Percentiles rank a stretch among this genome's conserved stretches.
These are phyloP conservation scores for Porites australiensis DNA, from an alignment of 64 coral and sea anemone species.

Conservation along the genomic window DNA sequence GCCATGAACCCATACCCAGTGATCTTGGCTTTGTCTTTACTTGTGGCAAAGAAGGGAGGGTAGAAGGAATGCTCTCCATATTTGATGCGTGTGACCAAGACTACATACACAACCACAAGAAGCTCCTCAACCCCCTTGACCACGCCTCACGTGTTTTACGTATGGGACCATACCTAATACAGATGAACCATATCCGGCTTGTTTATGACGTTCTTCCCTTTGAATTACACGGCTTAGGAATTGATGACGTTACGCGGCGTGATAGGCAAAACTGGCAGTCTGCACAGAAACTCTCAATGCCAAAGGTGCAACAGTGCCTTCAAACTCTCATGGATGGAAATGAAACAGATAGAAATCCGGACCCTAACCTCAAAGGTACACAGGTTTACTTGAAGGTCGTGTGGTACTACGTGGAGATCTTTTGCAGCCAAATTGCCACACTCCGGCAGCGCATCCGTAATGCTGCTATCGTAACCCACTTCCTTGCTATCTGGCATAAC, in stretches of 20 bases:
- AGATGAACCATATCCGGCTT: slow-evolving; percentile 71
- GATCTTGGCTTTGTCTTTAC: slow-evolving; percentile 47
- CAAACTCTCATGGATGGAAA: slow-evolving; percentile 28
- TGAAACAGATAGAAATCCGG: neutral
- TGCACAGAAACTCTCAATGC: slow-evolving; percentile 62
- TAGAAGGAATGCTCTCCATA: neutral
- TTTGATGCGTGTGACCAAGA: slow-evolving; percentile 38
- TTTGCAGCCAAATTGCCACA: slow-evolving; percentile 25
- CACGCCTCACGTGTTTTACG: slow-evolving; percentile 54
- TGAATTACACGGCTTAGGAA: slow-evolving; percentile 40
- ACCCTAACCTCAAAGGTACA: slow-evolving; percentile 22
- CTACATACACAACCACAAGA: slow-evolving; percentile 68
- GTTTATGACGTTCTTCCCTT: slow-evolving; percentile 28
- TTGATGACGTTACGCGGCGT: slow-evolving; percentile 21
- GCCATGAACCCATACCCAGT: neutral
- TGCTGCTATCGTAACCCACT: slow-evolving; percentile 31
- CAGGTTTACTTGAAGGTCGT: slow-evolving; percentile 29
- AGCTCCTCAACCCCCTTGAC: slow-evolving; percentile 57
- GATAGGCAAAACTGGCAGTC: slow-evolving; percentile 70
- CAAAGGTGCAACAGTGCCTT: slow-evolving; percentile 4
- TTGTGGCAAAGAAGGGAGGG: neutral
- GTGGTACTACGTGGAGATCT: slow-evolving; percentile 61
- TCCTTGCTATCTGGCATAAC: slow-evolving; percentile 65
- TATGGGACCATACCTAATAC: slow-evolving; percentile 46
- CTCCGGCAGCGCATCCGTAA: slow-evolving; percentile 6